A percentile compares a stretch with the other conserved stretches of the same genome.
phyloP scores from a whole-genome alignment of 2,888 invertebrate species.

The Melinopterus prodromus region DNA sequence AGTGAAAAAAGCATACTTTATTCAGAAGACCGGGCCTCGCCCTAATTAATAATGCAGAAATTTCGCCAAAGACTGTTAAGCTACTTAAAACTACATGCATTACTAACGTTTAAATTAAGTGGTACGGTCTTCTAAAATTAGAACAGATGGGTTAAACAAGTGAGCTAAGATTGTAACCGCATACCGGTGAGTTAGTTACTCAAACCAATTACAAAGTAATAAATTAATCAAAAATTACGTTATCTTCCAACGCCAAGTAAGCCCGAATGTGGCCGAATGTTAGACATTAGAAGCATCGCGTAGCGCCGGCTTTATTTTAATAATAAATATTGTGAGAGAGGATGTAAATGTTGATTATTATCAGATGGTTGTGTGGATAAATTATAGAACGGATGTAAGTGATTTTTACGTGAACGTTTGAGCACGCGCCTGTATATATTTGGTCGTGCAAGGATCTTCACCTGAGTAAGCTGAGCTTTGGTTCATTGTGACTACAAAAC shows the following conservation, averaged over 20 bases:
- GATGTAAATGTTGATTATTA: slow-evolving; percentile 16
- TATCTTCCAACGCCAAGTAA: no score
- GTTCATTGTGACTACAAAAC: no score
- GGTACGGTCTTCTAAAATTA: background rate
- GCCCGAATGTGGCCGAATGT: background rate
- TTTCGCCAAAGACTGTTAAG: slow-evolving; percentile 23
- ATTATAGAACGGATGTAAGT: no score
- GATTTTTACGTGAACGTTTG: background rate
- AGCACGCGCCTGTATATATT: background rate
- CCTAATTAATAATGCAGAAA: slow-evolving; percentile 12
- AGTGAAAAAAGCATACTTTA: slow-evolving; percentile 18
- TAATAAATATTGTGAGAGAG: background rate
- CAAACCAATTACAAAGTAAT: background rate
- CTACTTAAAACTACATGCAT: slow-evolving; percentile 23
- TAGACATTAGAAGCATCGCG: background rate
- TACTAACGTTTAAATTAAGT: slow-evolving; percentile 21
- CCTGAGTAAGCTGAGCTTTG: background rate
- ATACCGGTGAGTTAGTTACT: background rate
- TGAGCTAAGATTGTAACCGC: background rate
- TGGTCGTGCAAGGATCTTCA: background rate
- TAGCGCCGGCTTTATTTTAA: background rate
- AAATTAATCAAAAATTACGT: no score
- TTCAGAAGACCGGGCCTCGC: background rate
- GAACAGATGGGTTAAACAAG: background rate
- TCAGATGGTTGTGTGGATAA: background rate